Evolutionary conservation across 2,113 vertebrate genomes (phyloP).

Genomic region (human): DNA sequence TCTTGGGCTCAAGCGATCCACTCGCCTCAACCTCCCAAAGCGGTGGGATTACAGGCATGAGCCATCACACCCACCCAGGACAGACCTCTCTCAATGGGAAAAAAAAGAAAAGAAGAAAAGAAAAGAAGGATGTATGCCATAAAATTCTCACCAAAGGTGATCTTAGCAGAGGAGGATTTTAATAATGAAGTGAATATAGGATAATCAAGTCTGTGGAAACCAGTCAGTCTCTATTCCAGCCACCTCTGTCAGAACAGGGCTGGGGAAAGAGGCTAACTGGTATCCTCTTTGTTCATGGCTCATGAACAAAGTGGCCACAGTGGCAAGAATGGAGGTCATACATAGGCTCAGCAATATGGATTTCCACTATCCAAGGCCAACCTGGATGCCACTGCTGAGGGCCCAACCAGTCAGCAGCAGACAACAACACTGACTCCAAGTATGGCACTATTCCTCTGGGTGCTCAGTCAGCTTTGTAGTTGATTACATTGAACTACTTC

Average conservation of each 20-base stretch:
- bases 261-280: not conserved
- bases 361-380: not conserved
- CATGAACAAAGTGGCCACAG: not conserved
- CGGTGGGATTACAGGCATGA: no score
- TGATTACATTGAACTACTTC: not conserved
- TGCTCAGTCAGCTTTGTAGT: not conserved
- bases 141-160: not conserved
- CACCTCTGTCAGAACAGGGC: not conserved
- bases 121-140: not conserved
- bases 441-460: not conserved
- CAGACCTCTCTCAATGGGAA: conserved; percentile 18
- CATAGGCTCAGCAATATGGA: not conserved
- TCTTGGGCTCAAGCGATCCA: no score
- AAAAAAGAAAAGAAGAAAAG: not conserved
- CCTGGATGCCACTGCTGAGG: not conserved
- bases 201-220: not conserved
- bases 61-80: not conserved
- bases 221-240: not conserved
- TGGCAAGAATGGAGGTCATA: not conserved
- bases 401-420: not conserved
- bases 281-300: not conserved
- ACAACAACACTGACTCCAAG: not conserved
- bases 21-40: no score
- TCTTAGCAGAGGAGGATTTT: not conserved
- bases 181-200: conserved; percentile 12